Conservation (phyloP, 2,888 invertebrate species). For the Chesias legatella region DNA sequence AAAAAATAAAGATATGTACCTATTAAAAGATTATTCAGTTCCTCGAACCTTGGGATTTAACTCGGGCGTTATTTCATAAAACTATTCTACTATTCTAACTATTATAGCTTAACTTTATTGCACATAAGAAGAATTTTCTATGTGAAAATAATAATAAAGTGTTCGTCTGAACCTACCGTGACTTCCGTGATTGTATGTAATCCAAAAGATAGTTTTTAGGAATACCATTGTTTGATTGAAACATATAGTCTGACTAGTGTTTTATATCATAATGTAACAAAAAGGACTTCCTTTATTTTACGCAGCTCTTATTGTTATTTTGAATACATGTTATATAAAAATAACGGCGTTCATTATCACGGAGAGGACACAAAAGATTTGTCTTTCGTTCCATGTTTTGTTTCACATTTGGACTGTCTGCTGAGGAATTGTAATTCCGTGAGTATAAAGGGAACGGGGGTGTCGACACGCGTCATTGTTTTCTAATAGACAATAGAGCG, state of each 20-base stretch:
- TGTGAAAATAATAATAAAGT: too few species aligned
- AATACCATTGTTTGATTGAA: slow-evolving; percentile 12
- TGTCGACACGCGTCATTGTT: slow-evolving; percentile 76
- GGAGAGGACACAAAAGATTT: slow-evolving; percentile 52
- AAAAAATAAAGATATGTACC: too few species aligned
- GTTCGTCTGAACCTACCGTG: too few species aligned
- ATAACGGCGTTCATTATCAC: slow-evolving; percentile 67
- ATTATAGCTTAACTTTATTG: too few species aligned
- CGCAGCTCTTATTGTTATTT: slow-evolving; percentile 17
- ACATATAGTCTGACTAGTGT: slow-evolving; percentile 14
- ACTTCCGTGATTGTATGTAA: too few species aligned
- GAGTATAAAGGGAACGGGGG: slow-evolving; percentile 68
- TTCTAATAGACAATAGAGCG: slow-evolving; percentile 65
- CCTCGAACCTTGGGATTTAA: too few species aligned
- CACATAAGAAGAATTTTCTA: too few species aligned
- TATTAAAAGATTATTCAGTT: too few species aligned
- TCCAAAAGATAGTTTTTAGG: too few species aligned
- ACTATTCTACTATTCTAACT: too few species aligned
- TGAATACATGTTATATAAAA: slow-evolving; percentile 45
- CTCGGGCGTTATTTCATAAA: too few species aligned
- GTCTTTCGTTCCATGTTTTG: slow-evolving; percentile 65
- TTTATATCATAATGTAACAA: slow-evolving; percentile 7
- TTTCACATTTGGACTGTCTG: slow-evolving; percentile 53
- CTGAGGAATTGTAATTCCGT: slow-evolving; percentile 60
- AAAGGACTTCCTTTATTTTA: slow-evolving; percentile 13